These are phyloP conservation scores for Trogon surrucura DNA, from an alignment of 2,113 vertebrate genomes.

Conservation along the genomic window DNA sequence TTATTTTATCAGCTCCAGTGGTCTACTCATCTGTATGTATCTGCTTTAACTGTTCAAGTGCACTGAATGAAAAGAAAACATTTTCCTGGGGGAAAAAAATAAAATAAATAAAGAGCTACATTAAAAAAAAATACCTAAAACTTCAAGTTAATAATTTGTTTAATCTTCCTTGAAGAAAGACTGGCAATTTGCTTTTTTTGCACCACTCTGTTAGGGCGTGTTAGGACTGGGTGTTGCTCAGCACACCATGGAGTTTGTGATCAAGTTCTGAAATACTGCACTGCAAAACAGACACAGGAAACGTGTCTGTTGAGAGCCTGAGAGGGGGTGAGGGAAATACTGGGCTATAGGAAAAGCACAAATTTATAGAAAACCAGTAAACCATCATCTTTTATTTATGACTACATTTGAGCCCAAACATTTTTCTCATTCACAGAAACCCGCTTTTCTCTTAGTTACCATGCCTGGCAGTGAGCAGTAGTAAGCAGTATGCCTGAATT, in stretches of 20 bases:
- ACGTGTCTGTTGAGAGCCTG: rapidly evolving
- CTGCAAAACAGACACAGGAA: neutral
- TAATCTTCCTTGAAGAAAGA: neutral
- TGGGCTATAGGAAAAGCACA: neutral
- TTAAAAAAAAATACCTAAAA: neutral
- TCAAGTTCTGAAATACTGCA: neutral
- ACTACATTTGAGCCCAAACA: neutral
- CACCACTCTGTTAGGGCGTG: neutral
- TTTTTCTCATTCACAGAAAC: neutral
- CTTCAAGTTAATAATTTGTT: neutral
- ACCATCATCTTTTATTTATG: neutral
- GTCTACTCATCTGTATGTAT: neutral
- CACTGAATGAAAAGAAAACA: neutral
- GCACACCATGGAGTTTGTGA: neutral
- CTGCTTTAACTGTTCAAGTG: neutral
- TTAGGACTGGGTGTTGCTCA: neutral
- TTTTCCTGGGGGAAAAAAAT: neutral
- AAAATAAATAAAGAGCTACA: no score
- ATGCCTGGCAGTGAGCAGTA: neutral
- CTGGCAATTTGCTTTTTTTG: neutral
- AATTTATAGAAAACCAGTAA: neutral
- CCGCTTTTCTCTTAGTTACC: neutral
- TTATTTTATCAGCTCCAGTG: neutral
- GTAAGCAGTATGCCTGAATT: neutral
- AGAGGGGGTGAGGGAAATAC: neutral